Evolutionary conservation across 2,888 invertebrate species (phyloP).

Genomic region (Lycocerus yunnanus): DNA sequence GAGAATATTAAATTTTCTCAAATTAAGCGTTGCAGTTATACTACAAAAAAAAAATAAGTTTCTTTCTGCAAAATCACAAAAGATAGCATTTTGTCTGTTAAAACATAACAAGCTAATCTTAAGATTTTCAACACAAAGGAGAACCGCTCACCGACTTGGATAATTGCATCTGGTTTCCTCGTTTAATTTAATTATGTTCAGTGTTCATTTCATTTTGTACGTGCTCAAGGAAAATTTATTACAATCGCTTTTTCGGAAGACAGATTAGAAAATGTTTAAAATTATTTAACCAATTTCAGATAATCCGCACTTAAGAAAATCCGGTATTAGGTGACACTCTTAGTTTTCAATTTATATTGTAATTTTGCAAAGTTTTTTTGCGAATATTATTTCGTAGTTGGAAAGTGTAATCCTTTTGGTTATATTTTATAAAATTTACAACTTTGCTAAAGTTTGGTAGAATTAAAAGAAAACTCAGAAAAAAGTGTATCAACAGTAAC

Average conservation of each 20-base stretch:
- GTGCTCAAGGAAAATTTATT: slow-evolving; percentile 9
- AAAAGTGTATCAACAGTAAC: no score
- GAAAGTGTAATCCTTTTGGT: no score
- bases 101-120: slow-evolving; percentile 24
- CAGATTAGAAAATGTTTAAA: not conserved
- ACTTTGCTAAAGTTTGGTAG: no score
- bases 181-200: slow-evolving; percentile 30
- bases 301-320: not conserved
- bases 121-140: slow-evolving; percentile 25
- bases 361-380: no score
- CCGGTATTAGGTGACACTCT: no score
- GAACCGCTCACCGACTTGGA: slow-evolving; percentile 21
- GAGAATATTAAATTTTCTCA: not conserved
- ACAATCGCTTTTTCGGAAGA: not conserved
- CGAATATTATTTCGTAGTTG: no score
- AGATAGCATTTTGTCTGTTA: slow-evolving; percentile 5
- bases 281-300: not conserved
- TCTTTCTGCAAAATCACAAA: not conserved
- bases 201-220: slow-evolving; percentile 26
- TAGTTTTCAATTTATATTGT: no score
- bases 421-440: no score
- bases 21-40: not conserved
- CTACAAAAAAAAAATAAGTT: not conserved
- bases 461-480: no score
- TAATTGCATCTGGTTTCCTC: slow-evolving; percentile 29